Evolutionary conservation across 2,113 vertebrate genomes (phyloP).

Genomic region (Ptyas mucosa): DNA sequence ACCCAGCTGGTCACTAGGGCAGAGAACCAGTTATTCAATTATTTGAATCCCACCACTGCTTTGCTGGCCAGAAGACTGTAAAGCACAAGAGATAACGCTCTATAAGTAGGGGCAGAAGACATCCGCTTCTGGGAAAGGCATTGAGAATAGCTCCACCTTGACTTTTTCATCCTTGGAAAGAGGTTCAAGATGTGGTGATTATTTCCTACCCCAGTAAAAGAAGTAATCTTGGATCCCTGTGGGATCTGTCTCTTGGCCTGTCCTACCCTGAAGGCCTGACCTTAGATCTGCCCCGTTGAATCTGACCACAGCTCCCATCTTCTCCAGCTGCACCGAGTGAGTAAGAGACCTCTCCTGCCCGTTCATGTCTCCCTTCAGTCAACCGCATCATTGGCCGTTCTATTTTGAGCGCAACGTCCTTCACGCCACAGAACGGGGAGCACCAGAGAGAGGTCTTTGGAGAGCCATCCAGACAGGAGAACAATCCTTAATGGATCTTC

Average conservation of each 20-base stretch:
- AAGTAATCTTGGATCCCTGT: background rate
- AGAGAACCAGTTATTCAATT: no score
- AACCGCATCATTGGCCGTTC: background rate
- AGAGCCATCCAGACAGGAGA: background rate
- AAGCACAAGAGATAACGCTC: no score
- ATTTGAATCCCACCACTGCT: no score
- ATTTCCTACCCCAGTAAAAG: background rate
- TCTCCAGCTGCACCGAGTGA: background rate
- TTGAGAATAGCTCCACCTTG: background rate
- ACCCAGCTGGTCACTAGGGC: no score
- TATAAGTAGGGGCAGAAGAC: no score
- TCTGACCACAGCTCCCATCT: background rate
- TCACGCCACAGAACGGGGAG: background rate
- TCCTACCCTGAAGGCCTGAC: background rate
- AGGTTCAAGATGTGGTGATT: background rate
- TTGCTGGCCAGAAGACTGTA: no score
- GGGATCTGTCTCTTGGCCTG: background rate
- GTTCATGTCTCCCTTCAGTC: background rate
- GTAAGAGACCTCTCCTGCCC: no score
- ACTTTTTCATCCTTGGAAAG: fast-evolving
- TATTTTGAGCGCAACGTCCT: background rate
- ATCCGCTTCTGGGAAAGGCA: no score
- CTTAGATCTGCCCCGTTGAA: background rate
- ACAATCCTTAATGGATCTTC: background rate
- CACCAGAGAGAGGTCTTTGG: background rate